These are phyloP conservation scores for Conus ventricosus DNA, from an alignment of 1,140 invertebrate species.

Conservation along the genomic window DNA sequence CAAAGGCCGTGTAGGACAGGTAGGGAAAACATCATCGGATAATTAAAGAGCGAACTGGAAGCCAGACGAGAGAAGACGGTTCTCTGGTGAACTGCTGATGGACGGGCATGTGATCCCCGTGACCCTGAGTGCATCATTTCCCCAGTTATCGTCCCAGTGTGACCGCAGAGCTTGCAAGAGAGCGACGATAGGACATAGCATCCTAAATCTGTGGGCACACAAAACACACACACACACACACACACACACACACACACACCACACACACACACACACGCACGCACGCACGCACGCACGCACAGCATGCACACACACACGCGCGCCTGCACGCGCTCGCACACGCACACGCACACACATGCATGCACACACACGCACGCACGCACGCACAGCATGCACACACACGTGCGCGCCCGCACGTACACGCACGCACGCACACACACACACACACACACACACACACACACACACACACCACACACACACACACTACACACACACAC, in stretches of 20 bases:
- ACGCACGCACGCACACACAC: background rate
- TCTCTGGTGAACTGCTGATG: too few relatives aligned
- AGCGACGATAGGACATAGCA: too few relatives aligned
- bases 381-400: background rate
- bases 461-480: conserved; percentile 2
- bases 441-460: background rate
- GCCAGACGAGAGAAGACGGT: too few relatives aligned
- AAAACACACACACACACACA: background rate
- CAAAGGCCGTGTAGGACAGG: too few relatives aligned
- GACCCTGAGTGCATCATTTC: too few relatives aligned
- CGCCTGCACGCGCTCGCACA: background rate
- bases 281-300: background rate
- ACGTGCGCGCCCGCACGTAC: background rate
- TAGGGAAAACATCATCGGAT: too few relatives aligned
- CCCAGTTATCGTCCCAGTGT: too few relatives aligned
- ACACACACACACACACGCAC: background rate
- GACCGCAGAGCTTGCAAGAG: too few relatives aligned
- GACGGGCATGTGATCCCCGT: too few relatives aligned
- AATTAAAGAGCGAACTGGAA: too few relatives aligned
- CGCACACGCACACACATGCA: background rate
- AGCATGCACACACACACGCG: background rate
- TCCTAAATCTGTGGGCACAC: too few relatives aligned
- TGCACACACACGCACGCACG: background rate
- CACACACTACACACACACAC: background rate
- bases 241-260: background rate